These are phyloP conservation scores for Gambusia yucatana DNA, from an alignment of 2,797 vertebrate species.

Conservation along the genomic window DNA sequence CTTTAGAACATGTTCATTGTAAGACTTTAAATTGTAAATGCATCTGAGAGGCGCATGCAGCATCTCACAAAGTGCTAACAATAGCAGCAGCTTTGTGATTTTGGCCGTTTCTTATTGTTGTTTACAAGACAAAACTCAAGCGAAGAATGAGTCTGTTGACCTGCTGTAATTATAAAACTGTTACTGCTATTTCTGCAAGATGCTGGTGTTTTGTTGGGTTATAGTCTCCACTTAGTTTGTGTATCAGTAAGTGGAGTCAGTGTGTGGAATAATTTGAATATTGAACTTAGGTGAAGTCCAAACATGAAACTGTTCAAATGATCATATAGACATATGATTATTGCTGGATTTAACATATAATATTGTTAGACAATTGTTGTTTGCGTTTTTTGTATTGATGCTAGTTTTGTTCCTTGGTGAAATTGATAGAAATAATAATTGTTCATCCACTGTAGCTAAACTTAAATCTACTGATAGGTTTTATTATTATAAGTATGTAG, in stretches of 20 bases:
- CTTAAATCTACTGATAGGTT: too few relatives aligned
- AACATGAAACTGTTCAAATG: too few relatives aligned
- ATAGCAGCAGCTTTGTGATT: not conserved
- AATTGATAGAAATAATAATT: too few relatives aligned
- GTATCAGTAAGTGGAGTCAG: too few relatives aligned
- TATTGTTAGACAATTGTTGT: too few relatives aligned
- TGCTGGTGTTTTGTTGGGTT: not conserved
- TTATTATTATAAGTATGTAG: too few relatives aligned
- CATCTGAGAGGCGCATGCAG: not conserved
- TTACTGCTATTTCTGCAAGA: not conserved
- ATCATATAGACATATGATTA: too few relatives aligned
- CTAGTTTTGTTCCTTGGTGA: too few relatives aligned
- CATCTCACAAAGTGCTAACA: not conserved
- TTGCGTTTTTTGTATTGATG: too few relatives aligned
- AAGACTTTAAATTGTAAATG: not conserved
- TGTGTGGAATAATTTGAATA: not conserved
- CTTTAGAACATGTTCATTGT: not conserved
- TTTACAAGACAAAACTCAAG: not conserved
- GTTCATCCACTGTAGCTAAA: too few relatives aligned
- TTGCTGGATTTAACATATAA: too few relatives aligned
- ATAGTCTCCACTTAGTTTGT: not conserved
- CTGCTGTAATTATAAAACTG: not conserved
- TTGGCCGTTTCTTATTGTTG: not conserved
- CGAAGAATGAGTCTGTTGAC: not conserved
- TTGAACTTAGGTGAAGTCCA: too few relatives aligned